phyloP scores from a whole-genome alignment of 2,797 vertebrate genomes.

The Neosilurus hyrtlii region DNA sequence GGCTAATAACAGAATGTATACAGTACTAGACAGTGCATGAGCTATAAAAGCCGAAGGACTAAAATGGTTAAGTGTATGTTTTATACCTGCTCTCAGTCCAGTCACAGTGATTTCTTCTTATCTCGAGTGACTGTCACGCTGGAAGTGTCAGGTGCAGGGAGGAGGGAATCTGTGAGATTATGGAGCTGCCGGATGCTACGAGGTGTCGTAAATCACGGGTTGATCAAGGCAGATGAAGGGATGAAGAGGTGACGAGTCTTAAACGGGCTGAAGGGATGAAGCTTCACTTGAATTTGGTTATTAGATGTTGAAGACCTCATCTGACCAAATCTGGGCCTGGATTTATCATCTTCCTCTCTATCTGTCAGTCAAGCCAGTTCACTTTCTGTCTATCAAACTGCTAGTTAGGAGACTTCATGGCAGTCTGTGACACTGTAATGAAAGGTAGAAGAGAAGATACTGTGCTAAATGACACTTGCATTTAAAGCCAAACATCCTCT shows the following conservation, averaged over 20 bases:
- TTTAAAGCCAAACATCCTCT: too few relatives aligned
- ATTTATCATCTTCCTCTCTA: slow-evolving; percentile 31
- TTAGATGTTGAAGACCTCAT: slow-evolving; percentile 52
- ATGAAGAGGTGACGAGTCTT: slow-evolving; percentile 54
- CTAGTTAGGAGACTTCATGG: background rate
- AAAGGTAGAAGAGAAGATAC: slow-evolving; percentile 31
- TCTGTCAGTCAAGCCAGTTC: slow-evolving; percentile 19
- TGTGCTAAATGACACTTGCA: background rate
- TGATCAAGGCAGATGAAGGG: slow-evolving; percentile 53
- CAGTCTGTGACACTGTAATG: background rate
- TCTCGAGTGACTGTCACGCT: slow-evolving; percentile 57
- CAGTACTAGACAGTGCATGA: background rate
- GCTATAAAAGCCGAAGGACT: slow-evolving; percentile 17
- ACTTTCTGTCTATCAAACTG: slow-evolving; percentile 15
- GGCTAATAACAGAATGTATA: background rate
- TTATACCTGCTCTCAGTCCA: slow-evolving; percentile 56
- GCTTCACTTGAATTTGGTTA: slow-evolving; percentile 50
- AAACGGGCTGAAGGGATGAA: slow-evolving; percentile 35
- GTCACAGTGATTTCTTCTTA: slow-evolving; percentile 52
- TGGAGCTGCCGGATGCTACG: slow-evolving; percentile 53
- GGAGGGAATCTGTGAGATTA: slow-evolving; percentile 52
- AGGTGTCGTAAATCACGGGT: slow-evolving; percentile 54
- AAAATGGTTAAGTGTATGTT: slow-evolving; percentile 49
- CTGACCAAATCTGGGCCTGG: slow-evolving; percentile 36
- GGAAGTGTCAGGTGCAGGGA: slow-evolving; percentile 52